These are phyloP conservation scores for Probaryconus sp. DNA, from an alignment of 1,140 invertebrate species.

Conservation along the genomic window DNA sequence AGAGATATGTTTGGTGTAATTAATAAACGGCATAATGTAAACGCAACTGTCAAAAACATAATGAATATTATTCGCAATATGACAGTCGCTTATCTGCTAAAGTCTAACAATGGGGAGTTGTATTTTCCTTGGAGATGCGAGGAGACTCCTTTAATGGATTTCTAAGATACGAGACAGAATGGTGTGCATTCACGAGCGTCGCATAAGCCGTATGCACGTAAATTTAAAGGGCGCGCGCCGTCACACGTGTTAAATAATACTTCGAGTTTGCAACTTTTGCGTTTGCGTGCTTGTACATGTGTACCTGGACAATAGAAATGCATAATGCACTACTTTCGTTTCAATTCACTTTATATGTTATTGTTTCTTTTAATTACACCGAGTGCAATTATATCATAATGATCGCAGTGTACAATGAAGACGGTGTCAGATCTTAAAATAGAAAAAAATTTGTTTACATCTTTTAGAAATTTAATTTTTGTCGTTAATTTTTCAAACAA, in stretches of 20 bases:
- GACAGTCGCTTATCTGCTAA: slow-evolving; percentile 56
- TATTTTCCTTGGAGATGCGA: slow-evolving; percentile 50
- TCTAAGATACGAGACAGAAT: slow-evolving; percentile 65
- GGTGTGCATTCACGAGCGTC: slow-evolving; percentile 47
- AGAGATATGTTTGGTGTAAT: slow-evolving; percentile 21
- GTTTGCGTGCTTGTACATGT: slow-evolving; percentile 35
- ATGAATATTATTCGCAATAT: slow-evolving; percentile 51
- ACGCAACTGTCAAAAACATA: slow-evolving; percentile 54
- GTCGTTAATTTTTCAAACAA: no score
- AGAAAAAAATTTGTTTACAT: no score
- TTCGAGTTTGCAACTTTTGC: slow-evolving; percentile 44
- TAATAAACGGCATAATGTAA: slow-evolving; percentile 52
- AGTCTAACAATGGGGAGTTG: slow-evolving; percentile 55
- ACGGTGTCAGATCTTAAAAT: no score
- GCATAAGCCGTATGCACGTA: slow-evolving; percentile 56
- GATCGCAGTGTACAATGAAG: no score
- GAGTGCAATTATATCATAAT: no score
- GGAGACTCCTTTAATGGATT: slow-evolving; percentile 62
- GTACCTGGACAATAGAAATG: slow-evolving; percentile 45
- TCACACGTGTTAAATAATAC: slow-evolving; percentile 53
- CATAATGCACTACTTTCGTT: slow-evolving; percentile 24
- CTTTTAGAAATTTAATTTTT: no score
- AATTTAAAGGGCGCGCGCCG: slow-evolving; percentile 61
- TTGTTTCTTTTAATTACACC: slow-evolving; percentile 49
- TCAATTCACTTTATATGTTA: slow-evolving; percentile 35